These are phyloP conservation scores for Iguana delicatissima DNA, from an alignment of 2,797 vertebrate species.

Conservation along the genomic window DNA sequence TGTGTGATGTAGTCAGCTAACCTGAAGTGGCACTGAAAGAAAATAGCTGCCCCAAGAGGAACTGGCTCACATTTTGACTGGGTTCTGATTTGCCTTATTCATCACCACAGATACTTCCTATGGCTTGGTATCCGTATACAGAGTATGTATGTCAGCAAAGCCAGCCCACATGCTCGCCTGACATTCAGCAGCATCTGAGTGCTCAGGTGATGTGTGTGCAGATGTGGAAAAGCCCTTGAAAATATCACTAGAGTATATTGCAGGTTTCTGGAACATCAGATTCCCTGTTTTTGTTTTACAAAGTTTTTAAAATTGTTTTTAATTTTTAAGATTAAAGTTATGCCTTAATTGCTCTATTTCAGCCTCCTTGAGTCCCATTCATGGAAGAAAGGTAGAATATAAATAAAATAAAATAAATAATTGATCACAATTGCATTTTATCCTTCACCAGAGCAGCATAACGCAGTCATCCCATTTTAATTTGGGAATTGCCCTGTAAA, in stretches of 20 bases:
- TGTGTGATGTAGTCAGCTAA: not conserved
- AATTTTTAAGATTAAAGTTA: no score
- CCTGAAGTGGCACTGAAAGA: no score
- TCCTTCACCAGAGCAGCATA: not conserved
- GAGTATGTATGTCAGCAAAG: no score
- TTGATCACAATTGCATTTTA: not conserved
- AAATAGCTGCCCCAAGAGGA: not conserved
- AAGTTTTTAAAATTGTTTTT: no score
- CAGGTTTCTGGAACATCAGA: not conserved
- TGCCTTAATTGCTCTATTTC: no score
- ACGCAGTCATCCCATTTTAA: not conserved
- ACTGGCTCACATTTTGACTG: not conserved
- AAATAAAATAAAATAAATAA: no score
- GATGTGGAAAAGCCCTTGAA: not conserved
- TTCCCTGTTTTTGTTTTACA: not conserved
- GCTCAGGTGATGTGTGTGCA: not conserved
- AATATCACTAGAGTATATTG: not conserved
- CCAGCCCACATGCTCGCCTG: not conserved
- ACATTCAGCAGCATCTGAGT: not conserved
- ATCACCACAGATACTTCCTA: not conserved
- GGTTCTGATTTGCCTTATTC: not conserved
- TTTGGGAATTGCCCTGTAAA: not conserved
- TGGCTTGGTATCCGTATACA: no score
- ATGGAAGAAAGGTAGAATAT: no score
- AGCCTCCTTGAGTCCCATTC: no score